A percentile compares a stretch with the other conserved stretches of the same genome.
Conservation (phyloP, 2,797 vertebrate species). For the Enteromius argenteus region DNA sequence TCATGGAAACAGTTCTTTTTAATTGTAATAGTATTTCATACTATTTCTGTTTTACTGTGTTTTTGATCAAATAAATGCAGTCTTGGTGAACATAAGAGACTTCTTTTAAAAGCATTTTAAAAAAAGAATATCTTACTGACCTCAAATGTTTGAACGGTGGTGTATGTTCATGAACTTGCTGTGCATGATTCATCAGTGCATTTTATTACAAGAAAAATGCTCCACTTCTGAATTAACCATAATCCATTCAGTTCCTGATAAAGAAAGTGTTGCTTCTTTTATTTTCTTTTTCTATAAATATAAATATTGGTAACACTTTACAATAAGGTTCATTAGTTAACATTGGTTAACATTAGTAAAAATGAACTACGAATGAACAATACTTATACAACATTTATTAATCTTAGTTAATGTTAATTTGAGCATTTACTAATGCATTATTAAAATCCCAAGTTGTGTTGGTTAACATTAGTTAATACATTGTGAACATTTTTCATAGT, state of each 20-base stretch:
- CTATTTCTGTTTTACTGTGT: not conserved
- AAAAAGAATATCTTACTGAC: not conserved
- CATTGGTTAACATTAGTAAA: too few species aligned
- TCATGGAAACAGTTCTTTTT: not conserved
- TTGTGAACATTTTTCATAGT: too few species aligned
- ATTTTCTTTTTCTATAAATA: not conserved
- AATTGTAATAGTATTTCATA: not conserved
- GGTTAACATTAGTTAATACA: too few species aligned
- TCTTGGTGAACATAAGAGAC: not conserved
- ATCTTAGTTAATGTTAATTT: too few species aligned
- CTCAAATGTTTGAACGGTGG: not conserved
- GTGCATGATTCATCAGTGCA: not conserved
- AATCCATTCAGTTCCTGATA: not conserved
- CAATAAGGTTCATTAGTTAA: too few species aligned
- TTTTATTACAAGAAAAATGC: not conserved
- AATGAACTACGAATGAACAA: too few species aligned
- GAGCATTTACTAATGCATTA: too few species aligned
- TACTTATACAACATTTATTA: too few species aligned
- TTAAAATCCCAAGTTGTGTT: too few species aligned
- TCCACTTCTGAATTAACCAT: not conserved
- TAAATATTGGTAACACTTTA: too few species aligned
- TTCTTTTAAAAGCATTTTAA: not conserved
- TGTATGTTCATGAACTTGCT: not conserved
- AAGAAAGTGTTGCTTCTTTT: not conserved
- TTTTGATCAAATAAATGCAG: slow-evolving; percentile 2